Base-by-base conservation (phyloP, 2,113 vertebrate species). In the Zeus faber region DNA sequence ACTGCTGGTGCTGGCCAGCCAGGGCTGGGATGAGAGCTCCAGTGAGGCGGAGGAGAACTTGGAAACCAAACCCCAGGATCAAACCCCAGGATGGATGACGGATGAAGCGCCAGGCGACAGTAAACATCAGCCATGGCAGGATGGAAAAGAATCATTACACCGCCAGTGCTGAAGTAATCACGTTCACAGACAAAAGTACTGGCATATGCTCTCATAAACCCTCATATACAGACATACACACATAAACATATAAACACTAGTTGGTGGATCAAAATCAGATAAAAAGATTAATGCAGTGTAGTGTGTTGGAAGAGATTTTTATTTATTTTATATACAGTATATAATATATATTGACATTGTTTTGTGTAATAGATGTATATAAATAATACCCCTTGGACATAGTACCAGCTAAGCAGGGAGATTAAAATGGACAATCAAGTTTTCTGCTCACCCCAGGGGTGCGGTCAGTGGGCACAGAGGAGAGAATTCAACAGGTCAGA, bases 261-360 rank as follows among this genome's bases (percentile, higher is more conserved):
- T 58, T 65, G 58, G 49, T 72, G 69, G 61, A 80, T 65, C 37
- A 47, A 61, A 43, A 64, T 54, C 52, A 65, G 43, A 63, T n/a
- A n/a, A n/a, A n/a, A n/a, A n/a, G n/a, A n/a, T n/a, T n/a, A n/a
- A n/a, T n/a, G n/a, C n/a, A n/a, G n/a, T 37, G 11, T n/a, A 37
- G 3, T 14, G 33, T 37, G 56, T 54, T 54, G 71, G 56, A 61
- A 87, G 62, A 85, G 58, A 90, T 89, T 89, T 89, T 79, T 89
- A 87, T 89, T 89, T 90, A 86, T 90, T 90, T 89, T 88, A 75
- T 88, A 86, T 84, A 84, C 65, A 72, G 22, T 72, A 80, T 79
- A 78, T 75, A 82, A 58, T 77, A 81, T 84, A 79, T 81, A 84
- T 83, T 81, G 74, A 67, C 77, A 84, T 74, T 69, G 74, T 82